Base-by-base conservation (phyloP, 2,113 vertebrate genomes). In the Bubalus kerabau region DNA sequence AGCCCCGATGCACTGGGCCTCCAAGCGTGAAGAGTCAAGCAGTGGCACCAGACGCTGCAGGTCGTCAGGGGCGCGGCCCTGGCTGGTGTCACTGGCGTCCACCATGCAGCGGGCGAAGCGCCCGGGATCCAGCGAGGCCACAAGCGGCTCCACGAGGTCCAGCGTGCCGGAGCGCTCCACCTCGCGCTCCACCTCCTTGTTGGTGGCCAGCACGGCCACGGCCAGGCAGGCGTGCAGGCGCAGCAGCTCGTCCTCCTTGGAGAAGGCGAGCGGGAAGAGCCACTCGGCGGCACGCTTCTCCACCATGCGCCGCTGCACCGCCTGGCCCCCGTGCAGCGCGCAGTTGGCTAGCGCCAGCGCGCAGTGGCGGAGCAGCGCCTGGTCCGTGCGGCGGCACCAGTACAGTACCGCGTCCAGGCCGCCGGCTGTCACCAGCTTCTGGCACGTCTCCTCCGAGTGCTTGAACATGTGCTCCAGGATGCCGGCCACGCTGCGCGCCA, bases 381-480 rank as follows among this genome's bases (percentile, higher is more conserved):
- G 98, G 54, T 99, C 99, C 0, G 99, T 99, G 94, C 99, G 99
- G 57, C 99, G 99, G 98, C 99, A 99, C 99, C 99, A 99, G 98
- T 99, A 99, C 32, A 99, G 99, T 94, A 99, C 98, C 1, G 99
- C 98, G 7, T 99, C 99, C 97, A 99, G 98, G 60, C 99, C 99
- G 0, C 99, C 99, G 0, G 99, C 99, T 0, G 98, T 97, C 98
- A 99, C 99, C 67, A 99, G 99, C 97, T 99, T 99, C 81, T 98
- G 98, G 6, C 99, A 99, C 3, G 99, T 99, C 98, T 99, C 99
- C 98, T 99, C 99, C 0, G 99, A 99, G 99, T 99, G 99, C 93
- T 99, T 99, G 99, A 99, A 99, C 99, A 99, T 99, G 99, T 99
- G 99, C 98, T 99, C 99, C 98, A 99, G 98, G 98, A 99, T 99